These are phyloP conservation scores for Seriola quinqueradiata DNA, from an alignment of 2,113 vertebrate species.

Conservation along the genomic window DNA sequence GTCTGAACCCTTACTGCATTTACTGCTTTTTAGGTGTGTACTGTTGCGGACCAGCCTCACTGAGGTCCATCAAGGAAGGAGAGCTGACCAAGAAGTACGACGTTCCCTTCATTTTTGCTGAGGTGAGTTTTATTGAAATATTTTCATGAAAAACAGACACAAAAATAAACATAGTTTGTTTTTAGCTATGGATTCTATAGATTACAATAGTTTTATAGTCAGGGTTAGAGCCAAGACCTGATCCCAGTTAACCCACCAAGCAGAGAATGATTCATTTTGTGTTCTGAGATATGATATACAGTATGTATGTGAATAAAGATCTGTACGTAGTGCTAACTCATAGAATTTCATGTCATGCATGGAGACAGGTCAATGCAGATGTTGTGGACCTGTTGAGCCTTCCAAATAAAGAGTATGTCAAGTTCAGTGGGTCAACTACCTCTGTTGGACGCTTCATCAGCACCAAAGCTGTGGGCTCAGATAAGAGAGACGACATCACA, in stretches of 20 bases:
- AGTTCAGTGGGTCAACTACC: conserved; percentile 72
- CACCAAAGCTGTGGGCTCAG: conserved; percentile 90
- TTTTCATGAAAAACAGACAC: background rate
- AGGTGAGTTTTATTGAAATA: conserved; percentile 84
- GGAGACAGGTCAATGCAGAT: conserved; percentile 84
- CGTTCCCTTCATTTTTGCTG: conserved; percentile 90
- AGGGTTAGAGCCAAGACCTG: background rate
- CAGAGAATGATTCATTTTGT: background rate
- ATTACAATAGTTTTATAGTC: background rate
- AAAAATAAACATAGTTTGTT: background rate
- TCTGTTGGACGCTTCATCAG: conserved; percentile 89
- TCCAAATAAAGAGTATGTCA: conserved; percentile 70
- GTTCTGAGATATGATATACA: too few relatives aligned
- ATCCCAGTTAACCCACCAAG: background rate
- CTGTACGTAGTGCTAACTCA: background rate
- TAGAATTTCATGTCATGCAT: background rate
- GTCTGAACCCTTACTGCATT: background rate
- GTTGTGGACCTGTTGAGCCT: conserved; percentile 85
- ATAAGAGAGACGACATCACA: conserved; percentile 91
- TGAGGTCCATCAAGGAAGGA: conserved; percentile 90
- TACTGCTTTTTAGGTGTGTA: conserved; percentile 81
- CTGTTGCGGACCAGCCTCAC: conserved; percentile 91
- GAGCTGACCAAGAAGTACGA: conserved; percentile 89
- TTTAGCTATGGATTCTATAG: background rate
- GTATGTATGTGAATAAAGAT: background rate